A percentile compares a stretch with the other conserved stretches of the same genome.
Conservation (phyloP, 2,113 vertebrate genomes). For the Triplophysa siluroides region DNA sequence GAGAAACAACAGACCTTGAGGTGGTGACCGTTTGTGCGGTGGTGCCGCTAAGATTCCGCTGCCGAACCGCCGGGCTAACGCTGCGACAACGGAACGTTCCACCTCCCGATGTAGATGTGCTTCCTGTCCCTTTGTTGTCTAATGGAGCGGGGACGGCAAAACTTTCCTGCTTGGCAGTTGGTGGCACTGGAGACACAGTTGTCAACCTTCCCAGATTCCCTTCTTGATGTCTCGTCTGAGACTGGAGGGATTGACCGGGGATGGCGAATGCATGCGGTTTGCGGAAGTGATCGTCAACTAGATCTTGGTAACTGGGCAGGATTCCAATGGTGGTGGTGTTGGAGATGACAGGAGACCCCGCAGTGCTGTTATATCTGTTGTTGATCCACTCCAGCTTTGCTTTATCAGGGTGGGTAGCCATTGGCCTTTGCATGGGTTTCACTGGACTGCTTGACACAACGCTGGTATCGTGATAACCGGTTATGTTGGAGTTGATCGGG, state of each 20-base stretch:
- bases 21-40: conserved; percentile 79
- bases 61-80: conserved; percentile 89
- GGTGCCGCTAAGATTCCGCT: conserved; percentile 92
- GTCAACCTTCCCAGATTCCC: conserved; percentile 87
- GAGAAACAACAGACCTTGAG: conserved; percentile 79
- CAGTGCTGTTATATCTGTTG: conserved; percentile 81
- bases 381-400: conserved; percentile 98
- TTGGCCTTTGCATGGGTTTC: conserved; percentile 98
- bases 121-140: conserved; percentile 82
- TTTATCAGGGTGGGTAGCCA: conserved; percentile 96
- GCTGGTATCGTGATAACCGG: conserved; percentile 89
- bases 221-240: conserved; percentile 86
- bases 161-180: conserved; percentile 86
- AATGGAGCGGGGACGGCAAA: conserved; percentile 96
- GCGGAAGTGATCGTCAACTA: conserved; percentile 95
- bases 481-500: conserved; percentile 91
- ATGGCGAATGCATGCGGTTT: conserved; percentile 97
- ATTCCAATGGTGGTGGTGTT: conserved; percentile 80
- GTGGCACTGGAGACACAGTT: conserved; percentile 89
- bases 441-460: conserved; percentile 93
- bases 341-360: conserved; percentile 79
- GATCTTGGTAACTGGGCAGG: conserved; percentile 90
- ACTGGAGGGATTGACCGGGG: conserved; percentile 90
- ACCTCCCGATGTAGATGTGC: conserved; percentile 75
- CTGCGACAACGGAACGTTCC: conserved; percentile 88